These are phyloP conservation scores for Drosophila neotestacea DNA, from an alignment of 2,888 invertebrate genomes.

Conservation along the genomic window DNA sequence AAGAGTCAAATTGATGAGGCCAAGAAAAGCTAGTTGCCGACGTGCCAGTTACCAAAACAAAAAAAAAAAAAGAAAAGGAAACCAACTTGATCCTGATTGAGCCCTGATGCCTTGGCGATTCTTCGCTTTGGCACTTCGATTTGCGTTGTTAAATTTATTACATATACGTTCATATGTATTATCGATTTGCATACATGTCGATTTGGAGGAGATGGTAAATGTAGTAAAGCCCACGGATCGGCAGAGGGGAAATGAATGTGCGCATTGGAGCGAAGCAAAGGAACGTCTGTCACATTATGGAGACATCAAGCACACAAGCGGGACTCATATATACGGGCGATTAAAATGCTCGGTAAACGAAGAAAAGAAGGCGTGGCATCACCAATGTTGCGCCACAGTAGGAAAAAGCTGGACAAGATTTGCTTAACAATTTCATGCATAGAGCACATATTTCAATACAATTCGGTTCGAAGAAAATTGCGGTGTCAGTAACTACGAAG, in stretches of 20 bases:
- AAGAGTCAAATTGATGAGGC: slow-evolving; percentile 35
- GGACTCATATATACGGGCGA: slow-evolving; percentile 67
- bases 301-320: slow-evolving; percentile 74
- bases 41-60: slow-evolving; percentile 18
- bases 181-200: slow-evolving; percentile 60
- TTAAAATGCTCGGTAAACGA: slow-evolving; percentile 51
- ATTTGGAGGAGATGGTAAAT: neutral
- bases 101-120: slow-evolving; percentile 37
- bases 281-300: slow-evolving; percentile 70
- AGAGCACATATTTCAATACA: slow-evolving; percentile 49
- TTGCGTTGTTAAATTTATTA: slow-evolving; percentile 69
- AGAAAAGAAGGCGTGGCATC: slow-evolving; percentile 2
- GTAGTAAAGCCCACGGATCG: slow-evolving; percentile 26
- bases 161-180: slow-evolving; percentile 57
- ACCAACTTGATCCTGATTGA: slow-evolving; percentile 52
- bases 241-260: slow-evolving; percentile 55
- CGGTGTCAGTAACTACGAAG: slow-evolving; percentile 58
- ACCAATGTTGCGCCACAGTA: slow-evolving; percentile 9
- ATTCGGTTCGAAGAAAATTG: slow-evolving; percentile 33
- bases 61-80: neutral
- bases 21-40: slow-evolving; percentile 43
- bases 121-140: slow-evolving; percentile 56
- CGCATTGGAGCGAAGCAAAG: slow-evolving; percentile 55
- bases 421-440: slow-evolving; percentile 44
- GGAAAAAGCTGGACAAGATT: slow-evolving; percentile 31